These are phyloP conservation scores for Galerucella calmariensis DNA, from an alignment of 2,888 invertebrate genomes.

Conservation along the genomic window DNA sequence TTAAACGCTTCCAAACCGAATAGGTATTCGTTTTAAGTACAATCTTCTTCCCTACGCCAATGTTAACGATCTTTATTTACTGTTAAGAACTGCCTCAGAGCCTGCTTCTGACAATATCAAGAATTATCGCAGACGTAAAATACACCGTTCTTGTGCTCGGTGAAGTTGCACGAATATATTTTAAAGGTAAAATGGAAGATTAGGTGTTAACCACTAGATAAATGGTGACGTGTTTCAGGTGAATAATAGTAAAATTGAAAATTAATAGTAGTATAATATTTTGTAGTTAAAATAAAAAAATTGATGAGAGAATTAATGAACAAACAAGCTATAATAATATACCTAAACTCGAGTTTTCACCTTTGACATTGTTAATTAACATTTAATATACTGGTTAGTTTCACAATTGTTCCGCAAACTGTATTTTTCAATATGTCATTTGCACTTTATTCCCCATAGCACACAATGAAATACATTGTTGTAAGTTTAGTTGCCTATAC, in stretches of 20 bases:
- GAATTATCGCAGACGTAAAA: not conserved
- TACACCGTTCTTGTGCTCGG: not conserved
- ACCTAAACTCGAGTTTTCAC: too few relatives aligned
- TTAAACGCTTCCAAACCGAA: not conserved
- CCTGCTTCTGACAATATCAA: not conserved
- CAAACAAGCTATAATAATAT: too few relatives aligned
- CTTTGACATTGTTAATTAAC: too few relatives aligned
- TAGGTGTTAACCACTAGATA: not conserved
- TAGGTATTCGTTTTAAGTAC: not conserved
- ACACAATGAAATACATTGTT: too few relatives aligned
- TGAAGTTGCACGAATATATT: not conserved
- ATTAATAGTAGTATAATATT: not conserved
- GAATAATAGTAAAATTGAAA: not conserved
- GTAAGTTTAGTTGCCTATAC: too few relatives aligned
- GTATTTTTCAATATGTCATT: too few relatives aligned
- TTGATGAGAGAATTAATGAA: too few relatives aligned
- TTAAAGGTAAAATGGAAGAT: not conserved
- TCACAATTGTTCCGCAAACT: too few relatives aligned
- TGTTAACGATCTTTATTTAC: conserved; percentile 1
- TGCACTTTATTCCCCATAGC: too few relatives aligned
- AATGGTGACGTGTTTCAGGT: not conserved
- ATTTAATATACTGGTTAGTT: too few relatives aligned
- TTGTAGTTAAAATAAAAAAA: too few relatives aligned
- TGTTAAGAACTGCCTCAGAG: not conserved
- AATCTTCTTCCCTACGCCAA: not conserved